Conservation (phyloP, 92 coral and sea anemone species). For the Heliopora coerulea region DNA sequence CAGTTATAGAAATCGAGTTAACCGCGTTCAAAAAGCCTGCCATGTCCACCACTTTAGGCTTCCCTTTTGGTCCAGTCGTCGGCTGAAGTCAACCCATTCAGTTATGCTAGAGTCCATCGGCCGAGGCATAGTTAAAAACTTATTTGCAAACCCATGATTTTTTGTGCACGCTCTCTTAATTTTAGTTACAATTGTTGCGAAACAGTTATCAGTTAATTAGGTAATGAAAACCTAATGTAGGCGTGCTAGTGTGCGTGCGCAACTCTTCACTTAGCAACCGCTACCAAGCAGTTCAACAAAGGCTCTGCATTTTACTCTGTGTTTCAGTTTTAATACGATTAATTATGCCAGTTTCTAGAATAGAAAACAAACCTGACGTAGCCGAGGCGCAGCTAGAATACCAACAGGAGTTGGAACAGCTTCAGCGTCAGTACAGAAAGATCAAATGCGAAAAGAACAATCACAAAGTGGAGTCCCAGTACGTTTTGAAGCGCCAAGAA, state of each 20-base stretch:
- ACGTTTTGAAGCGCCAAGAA: slow-evolving; percentile 75
- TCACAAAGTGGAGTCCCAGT: slow-evolving; percentile 81
- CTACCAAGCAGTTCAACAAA: too few relatives aligned
- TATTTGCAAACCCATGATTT: too few relatives aligned
- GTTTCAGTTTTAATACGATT: not conserved
- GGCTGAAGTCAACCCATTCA: too few relatives aligned
- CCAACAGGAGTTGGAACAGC: slow-evolving; percentile 73
- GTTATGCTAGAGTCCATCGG: too few relatives aligned
- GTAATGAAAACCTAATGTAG: not conserved
- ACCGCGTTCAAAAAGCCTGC: too few relatives aligned
- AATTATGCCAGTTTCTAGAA: slow-evolving; percentile 30
- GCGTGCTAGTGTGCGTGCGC: slow-evolving; percentile 27
- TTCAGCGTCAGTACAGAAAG: slow-evolving; percentile 79
- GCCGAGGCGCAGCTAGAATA: slow-evolving; percentile 79
- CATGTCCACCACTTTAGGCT: too few relatives aligned
- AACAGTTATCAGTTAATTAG: too few relatives aligned
- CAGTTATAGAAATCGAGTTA: too few relatives aligned
- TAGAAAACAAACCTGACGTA: slow-evolving; percentile 31
- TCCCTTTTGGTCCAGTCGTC: too few relatives aligned
- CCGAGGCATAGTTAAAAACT: too few relatives aligned
- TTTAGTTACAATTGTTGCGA: too few relatives aligned
- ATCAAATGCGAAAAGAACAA: slow-evolving; percentile 75
- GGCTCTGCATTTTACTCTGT: not conserved
- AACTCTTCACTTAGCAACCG: slow-evolving; percentile 54
- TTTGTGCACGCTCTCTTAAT: too few relatives aligned